phyloP scores from a whole-genome alignment of 1,140 invertebrate species.

The Papilio polytes region DNA sequence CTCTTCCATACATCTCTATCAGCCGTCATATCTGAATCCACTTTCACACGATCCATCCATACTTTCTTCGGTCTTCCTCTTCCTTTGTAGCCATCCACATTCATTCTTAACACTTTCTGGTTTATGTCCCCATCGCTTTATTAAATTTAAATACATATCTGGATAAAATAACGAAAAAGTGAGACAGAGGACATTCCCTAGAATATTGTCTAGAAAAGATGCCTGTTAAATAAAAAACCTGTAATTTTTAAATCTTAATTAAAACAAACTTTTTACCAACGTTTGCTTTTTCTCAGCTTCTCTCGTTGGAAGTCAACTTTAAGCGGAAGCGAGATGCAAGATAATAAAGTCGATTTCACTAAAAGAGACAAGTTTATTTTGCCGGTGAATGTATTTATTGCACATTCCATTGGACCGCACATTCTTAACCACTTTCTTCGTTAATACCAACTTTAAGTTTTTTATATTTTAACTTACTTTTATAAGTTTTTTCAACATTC shows the following conservation, averaged over 20 bases:
- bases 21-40: too few species aligned
- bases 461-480: not conserved
- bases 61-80: too few species aligned
- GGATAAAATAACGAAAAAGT: too few species aligned
- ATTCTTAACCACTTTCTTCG: constrained; percentile 7
- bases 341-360: constrained; percentile 14
- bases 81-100: too few species aligned
- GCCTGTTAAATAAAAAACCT: not conserved
- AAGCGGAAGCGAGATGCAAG: constrained; percentile 4
- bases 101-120: too few species aligned
- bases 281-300: not conserved
- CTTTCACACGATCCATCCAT: too few species aligned
- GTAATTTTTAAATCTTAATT: not conserved
- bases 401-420: not conserved
- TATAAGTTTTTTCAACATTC: too few species aligned
- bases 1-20: too few species aligned
- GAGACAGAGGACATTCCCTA: too few species aligned
- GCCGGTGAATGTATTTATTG: constrained; percentile 19
- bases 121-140: too few species aligned
- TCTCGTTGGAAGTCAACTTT: not conserved
- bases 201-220: too few species aligned
- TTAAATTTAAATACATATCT: too few species aligned
- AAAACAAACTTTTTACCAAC: not conserved
- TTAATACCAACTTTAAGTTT: constrained; percentile 2
- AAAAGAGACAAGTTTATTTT: constrained; percentile 18